phyloP scores from a whole-genome alignment of 1,140 invertebrate genomes.

The Macrostomum lignano region DNA sequence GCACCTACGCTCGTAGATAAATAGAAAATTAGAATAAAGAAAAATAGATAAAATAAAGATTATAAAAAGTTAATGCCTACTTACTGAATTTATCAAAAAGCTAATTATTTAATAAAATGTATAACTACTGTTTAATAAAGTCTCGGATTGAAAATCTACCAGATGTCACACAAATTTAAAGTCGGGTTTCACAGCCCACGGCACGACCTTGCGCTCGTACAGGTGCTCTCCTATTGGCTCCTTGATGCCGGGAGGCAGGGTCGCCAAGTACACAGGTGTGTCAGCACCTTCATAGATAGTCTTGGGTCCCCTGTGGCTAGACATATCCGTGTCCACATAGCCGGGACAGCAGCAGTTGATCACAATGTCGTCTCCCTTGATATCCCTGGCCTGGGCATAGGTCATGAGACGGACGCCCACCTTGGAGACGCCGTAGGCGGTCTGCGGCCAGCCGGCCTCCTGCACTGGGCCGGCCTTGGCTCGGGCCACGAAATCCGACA shows the following conservation, averaged over 20 bases:
- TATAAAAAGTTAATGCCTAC: no score
- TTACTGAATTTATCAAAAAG: no score
- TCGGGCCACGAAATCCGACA: conserved; percentile 36
- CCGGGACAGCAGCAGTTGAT: conserved; percentile 27
- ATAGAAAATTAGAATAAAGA: no score
- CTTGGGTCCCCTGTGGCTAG: conserved; percentile 36
- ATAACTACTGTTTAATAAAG: no score
- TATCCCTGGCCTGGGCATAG: conserved; percentile 36
- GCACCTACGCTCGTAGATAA: no score
- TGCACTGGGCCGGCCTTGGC: conserved; percentile 31
- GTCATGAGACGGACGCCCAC: conserved; percentile 35
- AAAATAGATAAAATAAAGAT: no score
- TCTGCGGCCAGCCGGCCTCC: conserved; percentile 34
- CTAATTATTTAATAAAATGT: no score
- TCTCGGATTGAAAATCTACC: no score
- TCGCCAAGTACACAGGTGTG: conserved; percentile 29
- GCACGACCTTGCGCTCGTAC: conserved; percentile 19
- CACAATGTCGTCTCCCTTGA: conserved; percentile 27
- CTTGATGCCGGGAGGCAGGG: conserved; percentile 25
- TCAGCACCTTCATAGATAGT: conserved; percentile 37
- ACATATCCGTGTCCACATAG: conserved; percentile 45
- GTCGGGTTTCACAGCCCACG: no score
- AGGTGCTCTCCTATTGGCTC: conserved; percentile 29
- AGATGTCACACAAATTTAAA: no score
- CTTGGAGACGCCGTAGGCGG: conserved; percentile 40